Conservation (phyloP, 2,113 vertebrate species). For the Sinosuthora webbiana region DNA sequence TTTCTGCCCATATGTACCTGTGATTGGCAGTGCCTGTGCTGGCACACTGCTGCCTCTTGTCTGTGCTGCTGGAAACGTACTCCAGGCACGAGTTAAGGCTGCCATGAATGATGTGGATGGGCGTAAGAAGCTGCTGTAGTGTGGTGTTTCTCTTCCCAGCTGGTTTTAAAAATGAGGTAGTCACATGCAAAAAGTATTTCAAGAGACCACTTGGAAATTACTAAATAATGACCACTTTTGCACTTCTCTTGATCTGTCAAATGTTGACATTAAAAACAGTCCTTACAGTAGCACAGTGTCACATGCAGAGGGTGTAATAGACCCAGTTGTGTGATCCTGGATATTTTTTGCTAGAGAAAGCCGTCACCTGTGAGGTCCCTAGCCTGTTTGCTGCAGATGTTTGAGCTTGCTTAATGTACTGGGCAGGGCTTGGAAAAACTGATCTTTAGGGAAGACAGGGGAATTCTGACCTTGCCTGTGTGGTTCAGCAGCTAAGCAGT, state of each 20-base stretch:
- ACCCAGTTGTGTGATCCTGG: background rate
- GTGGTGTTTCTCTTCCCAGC: background rate
- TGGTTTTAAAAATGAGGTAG: background rate
- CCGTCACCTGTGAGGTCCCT: background rate
- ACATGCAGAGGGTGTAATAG: background rate
- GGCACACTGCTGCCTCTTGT: background rate
- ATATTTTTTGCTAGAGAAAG: background rate
- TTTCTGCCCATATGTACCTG: rapidly evolving
- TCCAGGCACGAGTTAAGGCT: background rate
- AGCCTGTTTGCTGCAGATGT: background rate
- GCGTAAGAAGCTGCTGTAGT: background rate
- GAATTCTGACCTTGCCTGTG: background rate
- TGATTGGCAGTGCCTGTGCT: background rate
- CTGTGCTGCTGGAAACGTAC: background rate
- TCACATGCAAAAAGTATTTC: background rate
- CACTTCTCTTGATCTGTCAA: background rate
- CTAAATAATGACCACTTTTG: background rate
- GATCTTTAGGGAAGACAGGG: background rate
- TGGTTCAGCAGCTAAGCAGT: background rate
- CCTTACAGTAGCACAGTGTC: background rate
- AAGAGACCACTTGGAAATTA: background rate
- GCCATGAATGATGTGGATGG: background rate
- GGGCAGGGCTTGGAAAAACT: background rate
- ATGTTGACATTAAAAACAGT: background rate
- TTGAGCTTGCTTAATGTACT: background rate